Evolutionary conservation across 2,888 invertebrate species (phyloP).

Genomic region (Buathra laborator): DNA sequence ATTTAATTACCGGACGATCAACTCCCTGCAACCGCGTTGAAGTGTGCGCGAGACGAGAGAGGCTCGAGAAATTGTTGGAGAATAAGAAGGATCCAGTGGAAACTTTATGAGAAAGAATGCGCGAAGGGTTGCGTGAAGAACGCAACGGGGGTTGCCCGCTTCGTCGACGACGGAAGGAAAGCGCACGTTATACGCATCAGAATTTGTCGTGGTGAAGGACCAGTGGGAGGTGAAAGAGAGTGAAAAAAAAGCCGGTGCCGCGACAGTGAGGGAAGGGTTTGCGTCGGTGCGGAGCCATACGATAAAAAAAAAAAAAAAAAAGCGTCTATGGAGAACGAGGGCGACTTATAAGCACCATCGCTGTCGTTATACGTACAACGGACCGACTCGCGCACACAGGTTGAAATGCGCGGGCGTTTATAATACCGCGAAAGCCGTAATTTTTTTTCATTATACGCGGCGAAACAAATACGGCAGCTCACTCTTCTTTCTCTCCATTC

Average conservation of each 20-base stretch:
- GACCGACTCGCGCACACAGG: slow-evolving; percentile 4
- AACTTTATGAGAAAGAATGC: background rate
- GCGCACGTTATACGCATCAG: slow-evolving; percentile 38
- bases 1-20: slow-evolving; percentile 64
- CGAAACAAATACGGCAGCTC: slow-evolving; percentile 77
- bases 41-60: slow-evolving; percentile 1
- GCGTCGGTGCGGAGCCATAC: slow-evolving; percentile 27
- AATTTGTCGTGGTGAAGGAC: slow-evolving; percentile 52
- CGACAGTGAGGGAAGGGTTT: slow-evolving; percentile 26
- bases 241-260: slow-evolving; percentile 30
- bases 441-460: slow-evolving; percentile 78
- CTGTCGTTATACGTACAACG: slow-evolving; percentile 45
- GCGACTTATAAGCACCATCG: slow-evolving; percentile 61
- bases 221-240: slow-evolving; percentile 31
- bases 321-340: slow-evolving; percentile 37
- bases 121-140: slow-evolving; percentile 25
- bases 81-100: slow-evolving; percentile 20
- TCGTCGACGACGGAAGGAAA: slow-evolving; percentile 41
- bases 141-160: slow-evolving; percentile 12
- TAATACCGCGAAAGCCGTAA: slow-evolving; percentile 78
- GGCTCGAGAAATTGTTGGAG: slow-evolving; percentile 7
- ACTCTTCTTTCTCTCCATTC: slow-evolving; percentile 62
- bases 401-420: slow-evolving; percentile 65
- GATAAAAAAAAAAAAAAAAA: slow-evolving; percentile 21
- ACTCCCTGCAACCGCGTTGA: slow-evolving; percentile 10